Evolutionary conservation across 2,888 invertebrate species (phyloP).

Genomic region (Lithophane leautieri): DNA sequence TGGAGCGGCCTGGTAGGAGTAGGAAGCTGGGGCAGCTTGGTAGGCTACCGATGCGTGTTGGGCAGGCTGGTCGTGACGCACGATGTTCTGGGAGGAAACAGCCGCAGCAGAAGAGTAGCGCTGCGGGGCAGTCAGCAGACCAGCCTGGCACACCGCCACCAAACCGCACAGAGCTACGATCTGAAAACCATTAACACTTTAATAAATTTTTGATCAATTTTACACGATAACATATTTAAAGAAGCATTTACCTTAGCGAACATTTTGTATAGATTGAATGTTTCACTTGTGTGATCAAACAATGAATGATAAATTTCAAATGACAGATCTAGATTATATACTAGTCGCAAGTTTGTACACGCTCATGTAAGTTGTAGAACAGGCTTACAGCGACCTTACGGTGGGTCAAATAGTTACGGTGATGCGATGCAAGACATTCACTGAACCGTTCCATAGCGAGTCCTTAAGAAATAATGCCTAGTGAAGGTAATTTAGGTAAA

Average conservation of each 20-base stretch:
- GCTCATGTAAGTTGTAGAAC: slow-evolving; percentile 38
- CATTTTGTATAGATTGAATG: slow-evolving; percentile 56
- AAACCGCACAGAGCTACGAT: slow-evolving; percentile 69
- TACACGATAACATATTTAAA: not conserved
- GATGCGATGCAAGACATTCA: slow-evolving; percentile 37
- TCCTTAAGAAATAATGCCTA: not conserved
- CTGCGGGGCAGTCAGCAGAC: slow-evolving; percentile 74
- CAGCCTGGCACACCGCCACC: slow-evolving; percentile 72
- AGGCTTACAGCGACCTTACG: slow-evolving; percentile 50
- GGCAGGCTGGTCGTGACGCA: slow-evolving; percentile 77
- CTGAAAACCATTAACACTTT: slow-evolving; percentile 52
- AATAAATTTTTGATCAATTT: not conserved
- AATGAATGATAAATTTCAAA: slow-evolving; percentile 57
- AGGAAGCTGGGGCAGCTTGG: slow-evolving; percentile 38
- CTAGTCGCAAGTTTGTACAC: slow-evolving; percentile 13
- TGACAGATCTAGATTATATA: slow-evolving; percentile 54
- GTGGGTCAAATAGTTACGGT: slow-evolving; percentile 34
- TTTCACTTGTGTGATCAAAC: slow-evolving; percentile 51
- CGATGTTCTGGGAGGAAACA: slow-evolving; percentile 80
- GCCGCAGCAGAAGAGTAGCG: slow-evolving; percentile 78
- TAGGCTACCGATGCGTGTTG: slow-evolving; percentile 32
- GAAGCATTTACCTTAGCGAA: slow-evolving; percentile 63
- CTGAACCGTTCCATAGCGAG: slow-evolving; percentile 30
- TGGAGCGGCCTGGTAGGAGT: slow-evolving; percentile 38
- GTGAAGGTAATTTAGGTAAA: not conserved